phyloP scores from a whole-genome alignment of 2,113 vertebrate genomes.

The Anolis sagrei region DNA sequence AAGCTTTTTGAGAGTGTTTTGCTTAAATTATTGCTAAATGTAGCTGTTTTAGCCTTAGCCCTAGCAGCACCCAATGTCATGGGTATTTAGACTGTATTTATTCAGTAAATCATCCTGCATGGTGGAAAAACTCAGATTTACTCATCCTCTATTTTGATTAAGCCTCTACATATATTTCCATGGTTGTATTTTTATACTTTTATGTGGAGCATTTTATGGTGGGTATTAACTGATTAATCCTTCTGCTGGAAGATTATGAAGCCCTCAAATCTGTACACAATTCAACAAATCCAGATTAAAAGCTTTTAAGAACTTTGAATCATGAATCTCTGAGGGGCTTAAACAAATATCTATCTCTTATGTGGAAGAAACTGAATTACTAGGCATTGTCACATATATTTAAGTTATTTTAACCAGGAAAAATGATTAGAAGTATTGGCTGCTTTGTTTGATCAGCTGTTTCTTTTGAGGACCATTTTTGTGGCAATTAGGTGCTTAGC shows the following conservation, averaged over 20 bases:
- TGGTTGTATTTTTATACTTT: slow-evolving; percentile 56
- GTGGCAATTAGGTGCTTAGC: neutral
- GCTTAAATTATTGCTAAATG: slow-evolving; percentile 47
- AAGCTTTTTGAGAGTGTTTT: slow-evolving; percentile 61
- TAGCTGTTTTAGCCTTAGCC: slow-evolving; percentile 35
- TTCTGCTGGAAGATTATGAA: slow-evolving; percentile 67
- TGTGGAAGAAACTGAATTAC: slow-evolving; percentile 53
- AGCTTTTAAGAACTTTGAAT: slow-evolving; percentile 65
- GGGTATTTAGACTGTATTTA: slow-evolving; percentile 58
- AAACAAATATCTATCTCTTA: slow-evolving; percentile 59
- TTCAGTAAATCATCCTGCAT: slow-evolving; percentile 55
- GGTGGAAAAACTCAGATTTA: slow-evolving; percentile 44
- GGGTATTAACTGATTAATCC: slow-evolving; percentile 76
- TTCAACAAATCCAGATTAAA: slow-evolving; percentile 77
- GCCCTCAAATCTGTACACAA: slow-evolving; percentile 68
- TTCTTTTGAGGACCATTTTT: slow-evolving; percentile 45
- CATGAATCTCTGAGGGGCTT: slow-evolving; percentile 51
- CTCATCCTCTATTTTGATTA: slow-evolving; percentile 61
- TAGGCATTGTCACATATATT: slow-evolving; percentile 52
- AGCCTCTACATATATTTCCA: slow-evolving; percentile 54
- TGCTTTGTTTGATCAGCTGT: slow-evolving; percentile 37
- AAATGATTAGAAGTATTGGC: slow-evolving; percentile 29
- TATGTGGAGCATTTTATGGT: slow-evolving; percentile 56
- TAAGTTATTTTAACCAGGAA: slow-evolving; percentile 42
- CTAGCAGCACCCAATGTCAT: slow-evolving; percentile 44